Evolutionary conservation across 2,888 invertebrate species (phyloP).

Genomic region (Tetrapedia diversipes): DNA sequence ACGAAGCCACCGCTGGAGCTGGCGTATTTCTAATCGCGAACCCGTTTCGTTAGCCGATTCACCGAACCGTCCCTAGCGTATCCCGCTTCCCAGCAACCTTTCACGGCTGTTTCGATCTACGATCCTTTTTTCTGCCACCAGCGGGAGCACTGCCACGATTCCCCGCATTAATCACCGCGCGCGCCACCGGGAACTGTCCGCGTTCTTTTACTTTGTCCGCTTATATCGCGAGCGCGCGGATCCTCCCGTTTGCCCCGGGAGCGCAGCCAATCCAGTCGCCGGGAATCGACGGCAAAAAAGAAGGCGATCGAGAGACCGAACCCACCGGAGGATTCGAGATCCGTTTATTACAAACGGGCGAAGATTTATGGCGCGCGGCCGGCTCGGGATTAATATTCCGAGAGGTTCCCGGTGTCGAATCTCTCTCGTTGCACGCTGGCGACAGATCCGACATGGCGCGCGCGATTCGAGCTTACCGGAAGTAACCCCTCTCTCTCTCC

Average conservation of each 20-base stretch:
- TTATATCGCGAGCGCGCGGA: conserved; percentile 27
- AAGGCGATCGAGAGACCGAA: conserved; percentile 27
- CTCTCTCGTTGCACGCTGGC: conserved; percentile 10
- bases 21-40: not conserved
- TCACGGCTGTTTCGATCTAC: conserved; percentile 2
- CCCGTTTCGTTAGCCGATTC: not conserved
- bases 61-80: not conserved
- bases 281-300: conserved; percentile 5
- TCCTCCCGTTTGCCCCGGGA: conserved; percentile 2
- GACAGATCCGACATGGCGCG: conserved; percentile 18
- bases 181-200: conserved; percentile 5
- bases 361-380: conserved; percentile 40
- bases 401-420: conserved; percentile 26
- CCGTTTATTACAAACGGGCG: conserved; percentile 47
- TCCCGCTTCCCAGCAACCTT: not conserved
- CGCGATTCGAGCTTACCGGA: conserved; percentile 26
- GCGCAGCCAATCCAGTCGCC: not conserved
- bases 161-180: conserved; percentile 38
- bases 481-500: not conserved
- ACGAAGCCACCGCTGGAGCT: not conserved
- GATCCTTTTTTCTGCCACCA: not conserved
- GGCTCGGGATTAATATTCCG: conserved; percentile 49
- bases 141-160: conserved; percentile 2
- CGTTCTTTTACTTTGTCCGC: conserved; percentile 29
- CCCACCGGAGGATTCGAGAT: conserved; percentile 32